phyloP scores from a whole-genome alignment of 2,797 vertebrate species.

The Malurus splendens region DNA sequence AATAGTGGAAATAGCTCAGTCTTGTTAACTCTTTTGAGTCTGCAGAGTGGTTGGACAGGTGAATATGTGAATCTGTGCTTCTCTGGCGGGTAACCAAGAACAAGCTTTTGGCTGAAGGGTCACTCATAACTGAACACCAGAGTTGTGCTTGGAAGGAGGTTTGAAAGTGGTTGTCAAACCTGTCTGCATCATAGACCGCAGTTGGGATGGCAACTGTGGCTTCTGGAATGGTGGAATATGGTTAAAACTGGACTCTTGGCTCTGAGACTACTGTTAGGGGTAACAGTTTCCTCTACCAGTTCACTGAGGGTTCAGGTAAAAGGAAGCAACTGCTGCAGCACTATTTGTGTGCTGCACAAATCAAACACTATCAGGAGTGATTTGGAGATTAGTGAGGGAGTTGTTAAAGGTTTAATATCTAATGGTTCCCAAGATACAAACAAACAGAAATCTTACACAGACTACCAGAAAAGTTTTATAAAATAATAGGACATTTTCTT shows the following conservation, averaged over 20 bases:
- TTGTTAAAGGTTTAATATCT: neutral
- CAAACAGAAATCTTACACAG: neutral
- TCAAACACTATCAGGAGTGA: neutral
- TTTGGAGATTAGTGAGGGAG: neutral
- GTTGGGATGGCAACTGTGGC: neutral
- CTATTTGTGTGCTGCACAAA: neutral
- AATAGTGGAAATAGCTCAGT: neutral
- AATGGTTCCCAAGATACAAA: neutral
- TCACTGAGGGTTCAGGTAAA: neutral
- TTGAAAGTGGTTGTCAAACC: neutral
- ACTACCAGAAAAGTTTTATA: neutral
- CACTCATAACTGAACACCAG: neutral
- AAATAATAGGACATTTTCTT: neutral
- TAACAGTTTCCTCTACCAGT: neutral
- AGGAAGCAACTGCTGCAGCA: neutral
- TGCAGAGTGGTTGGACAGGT: neutral
- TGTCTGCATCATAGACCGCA: rapidly evolving
- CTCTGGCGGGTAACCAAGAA: neutral
- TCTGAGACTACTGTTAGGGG: neutral
- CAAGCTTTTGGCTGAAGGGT: neutral
- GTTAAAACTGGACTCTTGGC: neutral
- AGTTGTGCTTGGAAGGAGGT: neutral
- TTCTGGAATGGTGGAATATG: neutral
- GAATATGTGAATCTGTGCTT: neutral
- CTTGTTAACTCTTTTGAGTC: neutral